Evolutionary conservation across 2,113 vertebrate species (phyloP), one percentile per base, ranked within the genome.

Genomic region (Amphiprion ocellaris): DNA sequence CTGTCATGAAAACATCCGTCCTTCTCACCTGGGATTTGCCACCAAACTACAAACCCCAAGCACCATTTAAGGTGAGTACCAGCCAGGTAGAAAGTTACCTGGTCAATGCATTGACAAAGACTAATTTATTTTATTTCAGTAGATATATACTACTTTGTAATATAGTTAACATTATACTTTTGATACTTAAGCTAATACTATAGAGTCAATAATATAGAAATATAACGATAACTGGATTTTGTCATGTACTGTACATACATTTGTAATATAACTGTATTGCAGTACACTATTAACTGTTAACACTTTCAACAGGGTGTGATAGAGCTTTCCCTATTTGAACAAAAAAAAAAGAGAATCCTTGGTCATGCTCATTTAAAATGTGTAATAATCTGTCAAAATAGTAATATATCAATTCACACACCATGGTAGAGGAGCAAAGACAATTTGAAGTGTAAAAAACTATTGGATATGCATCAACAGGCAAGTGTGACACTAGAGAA

Each of bases 11-110:
- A 92, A 98, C 98, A 0, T 99, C 98, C 1, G 98, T 99, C 76
- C 93, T 99, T 79, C 96, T 99, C 88, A 98, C 97, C 88, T 99
- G 98, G 98, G 98, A 99, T 92, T 96, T 99, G 76, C 98, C 98
- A 0, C 96, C 97, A 69, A 97, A 97, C 85, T 99, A 99, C 89
- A 99, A 98, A 92, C 95, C 98, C 68, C 88, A 96, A 86, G 95
- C 95, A 75, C 97, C 97, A 92, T 99, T 99, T 90, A 99, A 98
- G 98, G 98, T 98, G 86, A 94, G 95, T 68, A 9, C 1, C 15
- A n/a, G 21, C 24, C 17, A 46, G 10, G 10, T 2, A 24, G 19
- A 33, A 30, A 56, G 4, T 24, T 15, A 24, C 21, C 62, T 0
- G 16, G 2, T 26, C 26, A 33, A n/a, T 62, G 7, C 2, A 7